A percentile compares a stretch with the other conserved stretches of the same genome.
Evolutionary conservation across 2,888 invertebrate species (phyloP).

Genomic region (Rhagophthalmus giganteus): DNA sequence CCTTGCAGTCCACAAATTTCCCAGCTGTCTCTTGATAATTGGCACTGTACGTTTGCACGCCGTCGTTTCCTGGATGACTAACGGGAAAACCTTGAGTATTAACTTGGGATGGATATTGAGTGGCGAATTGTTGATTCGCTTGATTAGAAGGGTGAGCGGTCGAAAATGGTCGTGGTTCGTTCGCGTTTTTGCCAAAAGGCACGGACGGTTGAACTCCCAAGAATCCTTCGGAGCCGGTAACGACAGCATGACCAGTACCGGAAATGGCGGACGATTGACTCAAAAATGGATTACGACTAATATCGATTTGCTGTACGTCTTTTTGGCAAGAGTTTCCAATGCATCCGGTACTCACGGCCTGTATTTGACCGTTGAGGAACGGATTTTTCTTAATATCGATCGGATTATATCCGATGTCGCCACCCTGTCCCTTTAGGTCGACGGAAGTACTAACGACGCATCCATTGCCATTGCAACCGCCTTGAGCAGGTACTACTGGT

Average conservation of each 20-base stretch:
- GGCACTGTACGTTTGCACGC: neutral
- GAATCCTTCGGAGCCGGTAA: constrained; percentile 45
- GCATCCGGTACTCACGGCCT: constrained; percentile 28
- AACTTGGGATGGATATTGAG: constrained; percentile 19
- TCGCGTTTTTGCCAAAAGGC: constrained; percentile 35
- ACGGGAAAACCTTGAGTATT: neutral
- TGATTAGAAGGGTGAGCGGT: constrained; percentile 4
- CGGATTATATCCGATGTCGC: constrained; percentile 14
- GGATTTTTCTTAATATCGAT: constrained; percentile 47
- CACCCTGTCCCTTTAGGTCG: neutral
- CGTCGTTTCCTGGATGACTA: neutral
- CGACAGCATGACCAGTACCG: constrained; percentile 47
- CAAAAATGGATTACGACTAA: constrained; percentile 45
- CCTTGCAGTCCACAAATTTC: constrained; percentile 57
- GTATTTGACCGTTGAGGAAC: constrained; percentile 45
- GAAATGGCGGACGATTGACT: constrained; percentile 35
- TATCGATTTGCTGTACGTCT: constrained; percentile 33
- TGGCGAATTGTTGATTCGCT: constrained; percentile 1
- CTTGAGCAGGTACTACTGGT: constrained; percentile 16
- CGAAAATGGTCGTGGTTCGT: constrained; percentile 25
- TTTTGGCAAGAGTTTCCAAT: constrained; percentile 33
- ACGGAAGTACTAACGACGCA: neutral
- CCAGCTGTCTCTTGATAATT: neutral
- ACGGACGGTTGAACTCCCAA: constrained; percentile 50
- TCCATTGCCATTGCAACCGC: neutral